phyloP scores from a whole-genome alignment of 2,888 invertebrate genomes.

The Adelphocoris suturalis region DNA sequence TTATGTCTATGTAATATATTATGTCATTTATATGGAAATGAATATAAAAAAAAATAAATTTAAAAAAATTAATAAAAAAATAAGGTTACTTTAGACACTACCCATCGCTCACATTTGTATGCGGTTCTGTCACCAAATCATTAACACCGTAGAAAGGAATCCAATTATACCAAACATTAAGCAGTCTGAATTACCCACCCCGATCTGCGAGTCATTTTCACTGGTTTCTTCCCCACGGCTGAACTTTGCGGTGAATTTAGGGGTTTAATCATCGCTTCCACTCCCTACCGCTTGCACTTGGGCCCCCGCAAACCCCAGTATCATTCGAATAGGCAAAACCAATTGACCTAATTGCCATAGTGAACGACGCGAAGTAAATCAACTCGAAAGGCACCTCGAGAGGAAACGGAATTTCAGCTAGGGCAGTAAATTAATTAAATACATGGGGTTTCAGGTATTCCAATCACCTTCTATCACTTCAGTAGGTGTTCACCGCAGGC shows the following conservation, averaged over 20 bases:
- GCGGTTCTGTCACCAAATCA: not conserved
- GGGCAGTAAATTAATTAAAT: not conserved
- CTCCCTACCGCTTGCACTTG: not conserved
- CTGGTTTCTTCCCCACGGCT: not conserved
- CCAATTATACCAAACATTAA: not conserved
- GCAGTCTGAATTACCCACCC: not conserved
- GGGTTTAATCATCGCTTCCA: conserved; percentile 15
- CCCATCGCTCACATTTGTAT: no score
- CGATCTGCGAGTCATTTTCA: not conserved
- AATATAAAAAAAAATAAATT: no score
- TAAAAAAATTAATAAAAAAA: no score
- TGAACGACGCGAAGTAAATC: conserved; percentile 15
- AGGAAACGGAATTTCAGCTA: not conserved
- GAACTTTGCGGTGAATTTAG: not conserved
- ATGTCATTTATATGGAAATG: no score
- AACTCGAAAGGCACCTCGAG: not conserved
- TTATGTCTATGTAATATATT: no score
- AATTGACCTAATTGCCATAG: conserved; percentile 37
- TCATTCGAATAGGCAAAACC: not conserved
- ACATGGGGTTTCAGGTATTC: not conserved
- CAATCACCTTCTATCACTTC: not conserved
- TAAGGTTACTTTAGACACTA: no score
- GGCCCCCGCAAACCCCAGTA: not conserved
- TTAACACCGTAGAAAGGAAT: not conserved
- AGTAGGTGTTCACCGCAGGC: not conserved